phyloP scores from a whole-genome alignment of 2,113 vertebrate species.

The Corvus moneduloides region DNA sequence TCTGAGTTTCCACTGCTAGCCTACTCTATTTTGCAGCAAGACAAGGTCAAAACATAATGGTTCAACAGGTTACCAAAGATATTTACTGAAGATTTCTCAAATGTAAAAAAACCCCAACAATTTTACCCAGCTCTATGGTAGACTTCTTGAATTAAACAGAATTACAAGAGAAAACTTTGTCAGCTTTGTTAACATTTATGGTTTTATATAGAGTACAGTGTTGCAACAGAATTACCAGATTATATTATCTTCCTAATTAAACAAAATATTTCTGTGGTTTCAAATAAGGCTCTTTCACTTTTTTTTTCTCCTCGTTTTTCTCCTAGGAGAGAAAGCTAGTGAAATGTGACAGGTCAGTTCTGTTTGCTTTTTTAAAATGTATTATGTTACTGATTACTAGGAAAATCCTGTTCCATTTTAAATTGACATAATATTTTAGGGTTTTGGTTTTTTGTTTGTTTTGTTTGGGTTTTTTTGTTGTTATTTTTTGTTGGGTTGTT shows the following conservation, averaged over 20 bases:
- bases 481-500: not conserved
- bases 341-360: not conserved
- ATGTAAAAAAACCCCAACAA: rapidly evolving
- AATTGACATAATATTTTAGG: not conserved
- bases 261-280: not conserved
- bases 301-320: not conserved
- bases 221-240: not conserved
- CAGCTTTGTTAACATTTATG: not conserved
- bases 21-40: not conserved
- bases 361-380: not conserved
- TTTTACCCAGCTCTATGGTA: not conserved
- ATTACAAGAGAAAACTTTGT: not conserved
- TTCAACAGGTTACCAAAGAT: not conserved
- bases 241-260: not conserved
- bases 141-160: not conserved
- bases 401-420: not conserved
- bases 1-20: not conserved
- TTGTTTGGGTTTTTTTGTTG: not conserved
- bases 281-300: rapidly evolving
- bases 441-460: not conserved
- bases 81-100: not conserved
- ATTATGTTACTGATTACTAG: not conserved
- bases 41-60: not conserved
- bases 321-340: not conserved
- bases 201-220: not conserved